Percentiles rank a stretch among this genome's conserved stretches.
Conservation (phyloP, 2,113 vertebrate species). For the Coregonus clupeaformis region DNA sequence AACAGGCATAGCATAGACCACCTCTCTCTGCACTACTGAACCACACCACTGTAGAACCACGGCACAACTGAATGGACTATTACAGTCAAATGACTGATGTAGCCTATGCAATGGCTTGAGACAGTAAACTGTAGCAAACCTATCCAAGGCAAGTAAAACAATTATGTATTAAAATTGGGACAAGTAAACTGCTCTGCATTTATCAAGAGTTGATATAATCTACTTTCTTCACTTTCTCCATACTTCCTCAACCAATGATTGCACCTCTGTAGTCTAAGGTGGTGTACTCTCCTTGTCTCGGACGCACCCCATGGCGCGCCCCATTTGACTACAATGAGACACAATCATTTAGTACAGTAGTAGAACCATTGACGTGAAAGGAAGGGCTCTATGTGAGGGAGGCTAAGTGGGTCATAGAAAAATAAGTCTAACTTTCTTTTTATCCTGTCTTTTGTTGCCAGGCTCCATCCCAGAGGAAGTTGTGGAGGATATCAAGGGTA, state of each 20-base stretch:
- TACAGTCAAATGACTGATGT: too few species aligned
- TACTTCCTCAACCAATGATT: not conserved
- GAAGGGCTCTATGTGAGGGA: not conserved
- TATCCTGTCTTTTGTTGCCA: slow-evolving; percentile 48
- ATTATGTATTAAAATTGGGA: not conserved
- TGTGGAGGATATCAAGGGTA: slow-evolving; percentile 98
- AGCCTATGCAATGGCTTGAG: too few species aligned
- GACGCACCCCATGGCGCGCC: not conserved
- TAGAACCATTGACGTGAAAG: not conserved
- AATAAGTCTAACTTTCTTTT: not conserved
- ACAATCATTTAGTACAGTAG: not conserved
- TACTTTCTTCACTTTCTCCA: not conserved
- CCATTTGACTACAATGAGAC: not conserved
- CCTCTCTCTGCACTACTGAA: slow-evolving; percentile 10
- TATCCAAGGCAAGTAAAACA: not conserved
- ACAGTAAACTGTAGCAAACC: too few species aligned
- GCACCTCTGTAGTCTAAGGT: not conserved
- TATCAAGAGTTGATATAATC: not conserved
- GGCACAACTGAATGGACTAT: too few species aligned
- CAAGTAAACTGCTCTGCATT: not conserved
- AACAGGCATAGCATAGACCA: not conserved
- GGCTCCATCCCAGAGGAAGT: slow-evolving; percentile 89
- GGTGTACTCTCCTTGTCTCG: not conserved
- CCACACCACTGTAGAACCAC: not conserved
- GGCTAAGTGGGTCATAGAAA: not conserved